Base-by-base conservation (phyloP, 2,888 invertebrate species). In the Adela reaumurella region DNA sequence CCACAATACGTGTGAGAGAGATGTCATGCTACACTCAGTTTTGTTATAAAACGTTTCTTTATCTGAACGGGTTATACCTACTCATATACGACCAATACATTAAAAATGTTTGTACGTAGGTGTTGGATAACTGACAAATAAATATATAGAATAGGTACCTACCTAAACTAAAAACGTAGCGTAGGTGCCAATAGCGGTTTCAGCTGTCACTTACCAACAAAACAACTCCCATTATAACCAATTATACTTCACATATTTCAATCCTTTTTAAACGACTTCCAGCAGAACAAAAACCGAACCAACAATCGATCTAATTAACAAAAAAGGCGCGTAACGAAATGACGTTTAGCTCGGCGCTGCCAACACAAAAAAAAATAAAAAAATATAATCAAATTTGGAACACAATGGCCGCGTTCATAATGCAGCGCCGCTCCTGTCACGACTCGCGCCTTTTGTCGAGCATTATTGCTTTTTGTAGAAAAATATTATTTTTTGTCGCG, bases 221-320 rank as follows among this genome's bases (percentile, higher is more conserved):
- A 73, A 35, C 69, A 71, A 66, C 62, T 64, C 67, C 74, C 73
- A 77, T 77, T 77, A 78, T 77, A 74, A 67, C 74, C 77, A 78
- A 78, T 78, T 78, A 78, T 74, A 67, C 65, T 63, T 70, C 66
- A 77, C 35, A 35, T 35, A 35, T 35, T 78, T 77, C 74, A 77
- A 71, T 70, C 68, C 73, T 70, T 74, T 70, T 70, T 62, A 62
- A 67, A 62, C 62, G 61, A 8, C 35, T 35, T 14, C 3, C n/a
- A 35, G n/a, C 35, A 14, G 35, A 35, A 35, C 35, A 53, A 69
- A 67, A 62, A 61, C 60, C 60, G 57, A 56, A 58, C 61, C 59
- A 69, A 78, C 77, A 78, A 77, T 74, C 66, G 63, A 55, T 64
- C 67, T 73, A 71, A 74, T 77, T 74, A 73, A 69, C 67, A 67